Evolutionary conservation across 2,797 vertebrate species (phyloP).

Genomic region (Microhierax caerulescens): DNA sequence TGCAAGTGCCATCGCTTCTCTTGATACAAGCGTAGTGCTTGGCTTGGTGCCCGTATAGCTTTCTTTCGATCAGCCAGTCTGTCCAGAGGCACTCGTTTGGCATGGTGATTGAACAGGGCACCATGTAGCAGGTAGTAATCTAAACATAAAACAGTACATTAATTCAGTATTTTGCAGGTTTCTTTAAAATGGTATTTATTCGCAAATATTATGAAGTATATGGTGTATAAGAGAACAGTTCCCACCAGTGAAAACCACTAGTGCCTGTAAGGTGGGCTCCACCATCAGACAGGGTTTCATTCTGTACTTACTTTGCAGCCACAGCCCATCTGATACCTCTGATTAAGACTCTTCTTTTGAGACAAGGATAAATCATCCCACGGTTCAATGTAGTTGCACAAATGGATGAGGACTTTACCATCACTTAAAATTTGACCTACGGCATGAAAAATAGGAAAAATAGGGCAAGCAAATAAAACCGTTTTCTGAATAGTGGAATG

Average conservation of each 20-base stretch:
- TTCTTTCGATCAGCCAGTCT: slow-evolving; percentile 87
- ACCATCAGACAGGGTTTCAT: too few species aligned
- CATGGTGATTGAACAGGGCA: slow-evolving; percentile 80
- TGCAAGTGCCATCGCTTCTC: slow-evolving; percentile 84
- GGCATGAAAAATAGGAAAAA: neutral
- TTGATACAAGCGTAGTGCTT: slow-evolving; percentile 89
- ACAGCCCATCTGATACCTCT: slow-evolving; percentile 92
- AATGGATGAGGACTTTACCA: slow-evolving; percentile 85
- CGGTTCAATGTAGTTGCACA: slow-evolving; percentile 88
- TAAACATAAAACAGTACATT: slow-evolving; percentile 52
- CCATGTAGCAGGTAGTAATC: slow-evolving; percentile 88
- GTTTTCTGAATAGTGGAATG: neutral
- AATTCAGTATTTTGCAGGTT: neutral
- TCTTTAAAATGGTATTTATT: neutral
- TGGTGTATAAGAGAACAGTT: neutral
- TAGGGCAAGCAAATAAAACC: neutral
- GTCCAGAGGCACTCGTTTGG: slow-evolving; percentile 91
- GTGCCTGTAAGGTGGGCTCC: neutral
- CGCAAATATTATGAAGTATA: neutral
- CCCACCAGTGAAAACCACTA: neutral
- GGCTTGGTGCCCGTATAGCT: slow-evolving; percentile 86
- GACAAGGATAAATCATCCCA: slow-evolving; percentile 90
- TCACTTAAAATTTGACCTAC: slow-evolving; percentile 86
- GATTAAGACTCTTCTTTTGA: slow-evolving; percentile 91
- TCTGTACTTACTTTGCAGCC: slow-evolving; percentile 87